Evolutionary conservation across 2,888 invertebrate genomes (phyloP), one percentile per base, ranked within the genome.

Genomic region (Andrena dorsata): DNA sequence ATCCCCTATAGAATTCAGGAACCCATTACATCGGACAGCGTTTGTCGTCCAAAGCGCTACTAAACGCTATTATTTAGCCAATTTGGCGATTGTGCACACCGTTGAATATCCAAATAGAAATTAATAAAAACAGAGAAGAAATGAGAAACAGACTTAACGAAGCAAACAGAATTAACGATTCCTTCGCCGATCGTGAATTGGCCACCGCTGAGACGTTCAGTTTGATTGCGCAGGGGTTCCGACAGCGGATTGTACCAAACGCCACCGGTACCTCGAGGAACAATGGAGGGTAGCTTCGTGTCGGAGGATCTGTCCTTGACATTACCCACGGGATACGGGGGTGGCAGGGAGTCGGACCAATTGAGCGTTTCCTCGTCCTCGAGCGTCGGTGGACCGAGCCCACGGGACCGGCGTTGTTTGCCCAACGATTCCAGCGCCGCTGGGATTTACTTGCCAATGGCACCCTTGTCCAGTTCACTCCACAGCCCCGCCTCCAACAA

Each of bases 281-380:
- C 95, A 89, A 94, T 95, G 94, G 95, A 95, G 87, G 94, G 95
- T 78, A 95, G 95, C 91, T 95, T 94, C 88, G 94, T 95, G 88
- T 95, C 95, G 60, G 96, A 96, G 87, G 95, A 96, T 88, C 90
- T 95, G 86, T 94, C 94, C 86, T 92, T 93, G 90, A 92, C 92
- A 86, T 90, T 93, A 86, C 93, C 93, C 83, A 87, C 91, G 85
- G 93, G 95, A 86, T 95, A 94, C 88, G 94, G 94, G 66, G 94
- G 90, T 80, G 89, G 94, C 81, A 94, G 95, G 81, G 96, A 96
- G 89, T 94, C 95, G 47, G 96, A 96, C 90, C 95, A 95, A 92
- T 95, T 96, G 90, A 96, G 96, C 92, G 94, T 96, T 81, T 95
- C 95, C 56, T 95, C 95, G 3, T 95, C 95, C 23, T 96, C 96